Base-by-base conservation (phyloP, 2,113 vertebrate genomes). In the Oncorhynchus kisutch region DNA sequence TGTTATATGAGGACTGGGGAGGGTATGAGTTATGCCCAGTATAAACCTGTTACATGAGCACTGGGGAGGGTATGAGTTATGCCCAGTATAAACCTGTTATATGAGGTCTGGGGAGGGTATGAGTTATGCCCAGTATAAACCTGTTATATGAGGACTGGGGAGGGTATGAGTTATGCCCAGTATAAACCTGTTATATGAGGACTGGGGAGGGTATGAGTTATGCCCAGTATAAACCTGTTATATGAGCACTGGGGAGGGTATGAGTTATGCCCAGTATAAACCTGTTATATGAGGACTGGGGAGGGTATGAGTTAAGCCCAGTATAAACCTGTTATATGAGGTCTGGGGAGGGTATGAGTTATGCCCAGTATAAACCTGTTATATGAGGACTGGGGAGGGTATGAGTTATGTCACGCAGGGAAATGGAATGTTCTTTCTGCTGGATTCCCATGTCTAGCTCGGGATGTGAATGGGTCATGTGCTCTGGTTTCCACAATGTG, bases 381-480 rank as follows among this genome's bases (percentile, higher is more conserved):
- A 27, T 66, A 0, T 1, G 34, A 7, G 5, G 54, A 4, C 27
- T 22, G n/a, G 1, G 49, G 29, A 57, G 3, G 54, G 9, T n/a
- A 39, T 39, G 57, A 13, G 31, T 25, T 5, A 5, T 59, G 71
- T 74, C 66, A 70, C 71, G 49, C 66, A 31, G 22, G 27, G 64
- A 7, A 59, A 65, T 72, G 57, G 57, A 39, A 39, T 77, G 66
- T 81, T 68, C 22, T 57, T 45, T 64, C 39, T 18, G 3, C 34
- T 59, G 20, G 45, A 25, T 29, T 67, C 67, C 49, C 29, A 11
- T 57, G 71, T 74, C 62, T 20, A 66, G 69, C 48, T n/a, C 20
- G 48, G 54, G 49, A 5, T 65, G 34, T 51, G 27, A 66, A 14
- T 4, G 59, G 54, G 48, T 73, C 16, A 39, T 70, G 45, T 67